Evolutionary conservation across 2,888 invertebrate genomes (phyloP).

Genomic region (Lamellibrachia satsuma): DNA sequence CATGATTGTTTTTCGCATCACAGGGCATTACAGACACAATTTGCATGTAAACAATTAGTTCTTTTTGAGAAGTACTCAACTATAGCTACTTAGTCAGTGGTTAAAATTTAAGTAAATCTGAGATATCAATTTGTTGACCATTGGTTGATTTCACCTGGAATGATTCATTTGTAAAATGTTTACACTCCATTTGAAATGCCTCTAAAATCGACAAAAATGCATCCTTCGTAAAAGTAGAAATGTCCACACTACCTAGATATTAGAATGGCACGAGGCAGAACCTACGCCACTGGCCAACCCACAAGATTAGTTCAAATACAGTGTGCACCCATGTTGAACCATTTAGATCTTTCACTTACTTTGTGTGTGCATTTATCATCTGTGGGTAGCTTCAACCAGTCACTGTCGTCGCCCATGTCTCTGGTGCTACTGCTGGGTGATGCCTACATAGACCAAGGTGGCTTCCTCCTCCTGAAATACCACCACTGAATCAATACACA

Average conservation of each 20-base stretch:
- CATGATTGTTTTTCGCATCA: too few species aligned
- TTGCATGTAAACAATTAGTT: too few species aligned
- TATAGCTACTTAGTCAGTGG: too few species aligned
- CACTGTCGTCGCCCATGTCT: slow-evolving; percentile 62
- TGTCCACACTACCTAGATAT: neutral
- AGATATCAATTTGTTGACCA: too few species aligned
- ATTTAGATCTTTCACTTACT: slow-evolving; percentile 64
- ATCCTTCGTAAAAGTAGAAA: too few species aligned
- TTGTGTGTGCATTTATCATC: slow-evolving; percentile 94
- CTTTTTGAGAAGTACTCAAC: too few species aligned
- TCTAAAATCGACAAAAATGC: too few species aligned
- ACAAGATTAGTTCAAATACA: neutral
- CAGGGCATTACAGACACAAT: too few species aligned
- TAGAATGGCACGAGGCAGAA: neutral
- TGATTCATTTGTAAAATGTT: too few species aligned
- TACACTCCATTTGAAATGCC: too few species aligned
- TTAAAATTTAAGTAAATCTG: too few species aligned
- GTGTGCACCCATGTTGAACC: neutral
- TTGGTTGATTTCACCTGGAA: too few species aligned
- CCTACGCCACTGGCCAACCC: neutral
- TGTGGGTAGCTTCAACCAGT: slow-evolving; percentile 68
- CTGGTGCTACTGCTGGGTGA: neutral
- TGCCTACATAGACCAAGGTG: neutral
- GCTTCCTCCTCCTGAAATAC: neutral
- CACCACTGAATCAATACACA: neutral